phyloP scores from a whole-genome alignment of 1,140 invertebrate genomes.

The Rhopalosiphum maidis region DNA sequence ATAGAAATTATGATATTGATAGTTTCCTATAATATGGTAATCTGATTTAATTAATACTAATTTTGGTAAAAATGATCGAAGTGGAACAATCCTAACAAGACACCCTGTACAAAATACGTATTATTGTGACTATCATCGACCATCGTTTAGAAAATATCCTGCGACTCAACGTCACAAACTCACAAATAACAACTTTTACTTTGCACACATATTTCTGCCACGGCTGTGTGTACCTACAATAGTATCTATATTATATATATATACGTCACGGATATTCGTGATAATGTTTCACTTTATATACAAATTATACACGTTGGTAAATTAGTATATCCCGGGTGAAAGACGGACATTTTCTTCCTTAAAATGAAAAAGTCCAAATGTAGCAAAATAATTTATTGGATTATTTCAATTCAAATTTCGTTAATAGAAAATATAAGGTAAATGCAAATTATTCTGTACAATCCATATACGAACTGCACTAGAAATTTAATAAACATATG shows the following conservation, averaged over 20 bases:
- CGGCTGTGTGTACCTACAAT: neutral
- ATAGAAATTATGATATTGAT: too few species aligned
- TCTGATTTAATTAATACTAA: neutral
- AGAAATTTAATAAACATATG: too few species aligned
- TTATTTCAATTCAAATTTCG: too few species aligned
- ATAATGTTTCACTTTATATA: constrained; percentile 42
- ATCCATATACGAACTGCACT: too few species aligned
- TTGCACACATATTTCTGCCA: neutral
- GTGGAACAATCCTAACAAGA: neutral
- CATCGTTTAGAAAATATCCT: constrained; percentile 5
- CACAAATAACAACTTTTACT: constrained; percentile 51
- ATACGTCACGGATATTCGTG: constrained; percentile 36
- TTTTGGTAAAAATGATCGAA: neutral
- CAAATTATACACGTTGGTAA: too few species aligned
- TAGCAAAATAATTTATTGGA: too few species aligned
- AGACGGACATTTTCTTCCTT: too few species aligned
- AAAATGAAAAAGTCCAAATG: too few species aligned
- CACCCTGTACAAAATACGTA: neutral
- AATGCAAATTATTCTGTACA: too few species aligned
- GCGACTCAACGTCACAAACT: neutral
- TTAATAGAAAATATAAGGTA: too few species aligned
- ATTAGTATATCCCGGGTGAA: too few species aligned
- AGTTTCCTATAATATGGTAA: neutral
- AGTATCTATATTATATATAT: neutral
- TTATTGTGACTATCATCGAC: neutral